Percentiles rank a stretch among this genome's conserved stretches.
phyloP scores from a whole-genome alignment of 2,797 vertebrate genomes.

The Melanotaenia parkinsoni region DNA sequence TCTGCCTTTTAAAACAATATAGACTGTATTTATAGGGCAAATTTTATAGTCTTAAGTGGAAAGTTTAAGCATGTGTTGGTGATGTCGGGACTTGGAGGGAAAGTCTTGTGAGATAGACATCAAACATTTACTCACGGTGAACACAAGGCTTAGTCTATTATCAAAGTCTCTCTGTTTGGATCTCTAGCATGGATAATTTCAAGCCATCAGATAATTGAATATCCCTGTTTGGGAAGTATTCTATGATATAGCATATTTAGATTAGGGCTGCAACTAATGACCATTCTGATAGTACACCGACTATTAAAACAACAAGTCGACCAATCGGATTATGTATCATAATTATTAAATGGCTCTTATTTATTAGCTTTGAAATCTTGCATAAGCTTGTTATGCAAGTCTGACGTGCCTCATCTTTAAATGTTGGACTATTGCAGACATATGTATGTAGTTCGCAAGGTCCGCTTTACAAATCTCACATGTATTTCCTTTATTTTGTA shows the following conservation, averaged over 20 bases:
- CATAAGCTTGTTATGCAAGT: no score
- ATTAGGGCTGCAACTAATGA: not conserved
- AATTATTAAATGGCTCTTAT: no score
- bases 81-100: slow-evolving; percentile 15
- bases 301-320: no score
- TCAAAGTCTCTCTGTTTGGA: slow-evolving; percentile 18
- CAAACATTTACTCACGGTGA: slow-evolving; percentile 29
- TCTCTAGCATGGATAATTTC: slow-evolving; percentile 10
- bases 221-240: not conserved
- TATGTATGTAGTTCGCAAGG: no score
- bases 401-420: no score
- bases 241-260: slow-evolving; percentile 2
- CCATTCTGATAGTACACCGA: no score
- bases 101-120: slow-evolving; percentile 31
- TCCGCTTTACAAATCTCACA: no score
- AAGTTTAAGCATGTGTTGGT: slow-evolving; percentile 35
- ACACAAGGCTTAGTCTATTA: slow-evolving; percentile 29
- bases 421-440: no score
- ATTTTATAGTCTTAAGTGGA: slow-evolving; percentile 34
- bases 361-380: no score
- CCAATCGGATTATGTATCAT: no score
- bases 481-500: no score
- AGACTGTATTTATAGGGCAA: slow-evolving; percentile 27
- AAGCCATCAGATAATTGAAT: slow-evolving; percentile 28
- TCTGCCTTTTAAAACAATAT: slow-evolving; percentile 25